Evolutionary conservation across 2,797 vertebrate species (phyloP), one percentile per base, ranked within the genome.

Genomic region (Alca torda): DNA sequence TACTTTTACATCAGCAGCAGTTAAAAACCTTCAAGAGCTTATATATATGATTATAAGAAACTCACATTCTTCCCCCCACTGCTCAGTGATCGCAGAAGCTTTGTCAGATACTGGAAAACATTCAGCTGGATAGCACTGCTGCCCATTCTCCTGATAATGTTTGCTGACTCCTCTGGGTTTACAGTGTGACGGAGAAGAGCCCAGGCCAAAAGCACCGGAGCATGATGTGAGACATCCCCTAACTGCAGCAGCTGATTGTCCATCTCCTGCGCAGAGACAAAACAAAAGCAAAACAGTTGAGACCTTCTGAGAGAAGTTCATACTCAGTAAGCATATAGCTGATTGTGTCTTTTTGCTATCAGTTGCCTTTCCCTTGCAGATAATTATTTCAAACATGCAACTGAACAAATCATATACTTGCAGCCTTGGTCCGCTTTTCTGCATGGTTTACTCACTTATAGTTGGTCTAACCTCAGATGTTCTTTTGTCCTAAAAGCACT

Each of bases 161-260:
- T 98, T 63, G 98, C 97, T 11, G 98, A 97, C 92, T 99, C 99
- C 3, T 99, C 99, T 0, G 99, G 98, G 94, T 97, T 98, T 84
- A 99, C 96, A 1, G 99, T 99, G 97, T 99, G 99, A 70, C 99
- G 98, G 76, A 99, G 98, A 69, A 99, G 98, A 80, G 99, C 99
- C 99, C 99, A 99, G 35, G 99, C 98, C 97, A 99, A 96, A 91
- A 99, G 98, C 91, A 99, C 99, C 0, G 99, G 99, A 3, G 99
- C 98, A 0, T 99, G 99, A 94, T 99, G 99, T 18, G 98, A 96
- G 92, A 99, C 98, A 96, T 99, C 99, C 19, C 99, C 99, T 1
- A 99, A 98, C 6, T 99, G 99, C 91, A 99, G 95, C 96, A 99
- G 97, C 91, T 99, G 98, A 97, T 95, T 98, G 97, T 99, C 99